These are phyloP conservation scores for Trichechus manatus DNA, from an alignment of 2,113 vertebrate species.

Conservation along the genomic window DNA sequence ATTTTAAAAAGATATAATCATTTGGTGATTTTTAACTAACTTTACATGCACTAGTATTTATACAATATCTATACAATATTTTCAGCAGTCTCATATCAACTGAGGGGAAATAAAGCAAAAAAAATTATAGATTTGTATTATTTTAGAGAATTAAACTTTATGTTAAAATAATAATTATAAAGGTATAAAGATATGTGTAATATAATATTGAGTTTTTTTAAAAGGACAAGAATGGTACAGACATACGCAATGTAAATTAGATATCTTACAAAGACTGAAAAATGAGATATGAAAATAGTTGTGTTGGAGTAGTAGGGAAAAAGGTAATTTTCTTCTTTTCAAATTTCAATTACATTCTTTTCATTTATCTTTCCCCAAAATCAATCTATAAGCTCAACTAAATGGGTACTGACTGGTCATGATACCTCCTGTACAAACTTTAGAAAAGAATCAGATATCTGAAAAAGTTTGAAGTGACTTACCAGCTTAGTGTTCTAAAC, in stretches of 20 bases:
- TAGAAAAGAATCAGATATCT: background rate
- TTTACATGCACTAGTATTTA: background rate
- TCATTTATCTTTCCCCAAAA: background rate
- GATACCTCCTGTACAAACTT: background rate
- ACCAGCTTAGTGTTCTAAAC: constrained; percentile 99
- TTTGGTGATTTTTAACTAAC: background rate
- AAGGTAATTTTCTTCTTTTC: constrained; percentile 29
- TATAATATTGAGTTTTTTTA: background rate
- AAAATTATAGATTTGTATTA: constrained; percentile 9
- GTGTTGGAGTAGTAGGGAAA: background rate
- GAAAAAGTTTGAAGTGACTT: constrained; percentile 81
- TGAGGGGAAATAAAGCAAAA: constrained; percentile 10
- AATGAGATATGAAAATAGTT: background rate
- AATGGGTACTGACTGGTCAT: background rate
- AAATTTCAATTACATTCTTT: background rate
- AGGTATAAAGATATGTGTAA: background rate
- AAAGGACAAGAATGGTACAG: background rate
- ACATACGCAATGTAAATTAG: background rate
- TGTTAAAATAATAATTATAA: background rate
- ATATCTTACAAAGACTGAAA: background rate
- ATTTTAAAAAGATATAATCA: background rate
- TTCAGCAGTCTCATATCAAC: background rate
- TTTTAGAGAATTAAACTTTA: background rate
- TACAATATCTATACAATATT: background rate
- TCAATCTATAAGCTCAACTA: background rate